These are phyloP conservation scores for Drosophila lacertosa DNA, from an alignment of 1,140 invertebrate genomes.

Conservation along the genomic window DNA sequence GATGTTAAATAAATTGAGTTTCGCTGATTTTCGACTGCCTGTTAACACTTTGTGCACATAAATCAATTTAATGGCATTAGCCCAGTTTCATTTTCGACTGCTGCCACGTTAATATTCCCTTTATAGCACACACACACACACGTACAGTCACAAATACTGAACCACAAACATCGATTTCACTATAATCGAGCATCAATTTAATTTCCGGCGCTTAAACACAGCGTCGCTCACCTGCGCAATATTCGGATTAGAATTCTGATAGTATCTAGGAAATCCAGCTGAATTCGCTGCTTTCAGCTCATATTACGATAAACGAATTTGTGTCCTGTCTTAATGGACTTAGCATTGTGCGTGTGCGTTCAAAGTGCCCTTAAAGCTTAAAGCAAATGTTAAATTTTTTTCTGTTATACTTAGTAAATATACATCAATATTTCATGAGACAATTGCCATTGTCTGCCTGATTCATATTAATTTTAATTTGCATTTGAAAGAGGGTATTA, in stretches of 20 bases:
- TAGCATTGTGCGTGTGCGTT: background rate
- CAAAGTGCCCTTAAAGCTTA: constrained; percentile 2
- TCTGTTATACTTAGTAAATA: constrained; percentile 11
- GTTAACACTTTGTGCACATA: constrained; percentile 59
- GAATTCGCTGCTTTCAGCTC: background rate
- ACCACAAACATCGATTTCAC: constrained; percentile 33
- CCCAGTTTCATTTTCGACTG: constrained; percentile 43
- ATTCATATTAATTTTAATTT: background rate
- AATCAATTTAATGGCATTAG: constrained; percentile 58
- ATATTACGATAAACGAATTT: constrained; percentile 4
- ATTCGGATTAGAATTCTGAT: constrained; percentile 53
- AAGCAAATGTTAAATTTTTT: too few species aligned
- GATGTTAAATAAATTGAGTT: constrained; percentile 51
- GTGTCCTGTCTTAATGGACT: constrained; percentile 9
- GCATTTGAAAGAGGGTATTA: background rate
- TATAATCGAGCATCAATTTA: constrained; percentile 65
- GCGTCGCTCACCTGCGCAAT: background rate
- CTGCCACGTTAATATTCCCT: constrained; percentile 21
- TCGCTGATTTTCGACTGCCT: constrained; percentile 39
- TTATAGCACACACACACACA: constrained; percentile 1
- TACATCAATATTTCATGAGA: background rate
- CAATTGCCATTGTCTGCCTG: background rate
- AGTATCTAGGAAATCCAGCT: background rate
- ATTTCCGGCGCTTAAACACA: constrained; percentile 65
- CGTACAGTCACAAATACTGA: background rate